Conservation (phyloP, 2,113 vertebrate genomes). For the Hemichromis elongatus region DNA sequence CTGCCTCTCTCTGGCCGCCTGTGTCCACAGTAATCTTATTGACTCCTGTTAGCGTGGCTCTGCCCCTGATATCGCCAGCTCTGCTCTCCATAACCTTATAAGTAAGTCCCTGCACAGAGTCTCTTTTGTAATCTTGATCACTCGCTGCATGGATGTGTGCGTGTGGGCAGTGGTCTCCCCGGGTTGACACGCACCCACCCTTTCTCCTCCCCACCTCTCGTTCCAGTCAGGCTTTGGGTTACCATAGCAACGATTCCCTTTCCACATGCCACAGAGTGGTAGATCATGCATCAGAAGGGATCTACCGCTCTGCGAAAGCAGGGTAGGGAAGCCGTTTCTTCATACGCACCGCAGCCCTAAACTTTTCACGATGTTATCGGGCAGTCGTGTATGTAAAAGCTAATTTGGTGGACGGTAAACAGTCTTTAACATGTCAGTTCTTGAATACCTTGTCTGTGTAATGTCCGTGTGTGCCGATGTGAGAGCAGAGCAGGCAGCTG, state of each 20-base stretch:
- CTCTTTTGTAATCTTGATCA: slow-evolving; percentile 71
- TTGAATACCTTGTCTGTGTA: not conserved
- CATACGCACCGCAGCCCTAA: not conserved
- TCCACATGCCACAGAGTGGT: slow-evolving; percentile 70
- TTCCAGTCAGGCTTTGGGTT: slow-evolving; percentile 66
- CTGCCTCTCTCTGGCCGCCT: slow-evolving; percentile 7
- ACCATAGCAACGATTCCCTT: slow-evolving; percentile 64
- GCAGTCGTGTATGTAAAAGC: not conserved
- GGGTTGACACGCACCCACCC: slow-evolving; percentile 34
- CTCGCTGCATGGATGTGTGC: slow-evolving; percentile 35
- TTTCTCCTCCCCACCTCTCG: slow-evolving; percentile 29
- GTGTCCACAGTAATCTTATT: slow-evolving; percentile 64
- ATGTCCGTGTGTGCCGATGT: not conserved
- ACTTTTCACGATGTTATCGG: not conserved
- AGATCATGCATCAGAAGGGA: slow-evolving; percentile 67
- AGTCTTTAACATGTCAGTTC: not conserved
- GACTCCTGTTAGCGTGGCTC: slow-evolving; percentile 56
- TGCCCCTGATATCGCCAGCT: slow-evolving; percentile 57
- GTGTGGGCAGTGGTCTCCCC: slow-evolving; percentile 49
- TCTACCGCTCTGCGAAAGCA: not conserved
- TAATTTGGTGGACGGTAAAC: not conserved
- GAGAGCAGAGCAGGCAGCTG: not conserved
- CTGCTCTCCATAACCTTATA: slow-evolving; percentile 72
- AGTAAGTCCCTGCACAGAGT: slow-evolving; percentile 69
- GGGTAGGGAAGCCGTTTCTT: not conserved